Base-by-base conservation (phyloP, 64 coral and sea anemone genomes). In the Porites australiensis region DNA sequence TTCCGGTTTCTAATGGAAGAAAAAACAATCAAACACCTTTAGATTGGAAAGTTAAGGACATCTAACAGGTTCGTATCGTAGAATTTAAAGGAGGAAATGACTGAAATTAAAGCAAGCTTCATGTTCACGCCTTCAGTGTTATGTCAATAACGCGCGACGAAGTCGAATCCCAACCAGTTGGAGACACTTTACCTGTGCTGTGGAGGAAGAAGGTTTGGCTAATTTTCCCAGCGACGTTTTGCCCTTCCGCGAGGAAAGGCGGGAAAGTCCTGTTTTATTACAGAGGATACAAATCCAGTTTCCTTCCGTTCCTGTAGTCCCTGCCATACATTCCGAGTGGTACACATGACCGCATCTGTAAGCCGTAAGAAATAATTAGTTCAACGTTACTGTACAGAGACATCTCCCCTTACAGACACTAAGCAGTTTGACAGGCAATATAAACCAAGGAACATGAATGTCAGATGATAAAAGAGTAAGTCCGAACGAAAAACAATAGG, bases 251-350 rank as follows among this genome's bases (percentile, higher is more conserved):
- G 87, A 89, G 0, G 68, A 51, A 45, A 77, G 79, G 49, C 88
- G 87, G 7, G 64, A 83, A 61, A 91, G 77, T 47, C 81, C 81
- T 62, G 78, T 82, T 91, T 91, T 91, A 60, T 91, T 70, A 64
- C 89, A 91, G 4, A 91, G 79, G 3, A 83, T 22, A 64, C 89
- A 91, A 55, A 84, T 72, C 89, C 79, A 83, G 49, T 62, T 91
- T 48, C 81, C 79, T 58, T 70, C 70, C 13, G 79, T 70, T 66
- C 84, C 91, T 15, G 68, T 72, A 54, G 91, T 60, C 23, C 91
- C 91, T 68, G 78, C 59, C 84, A 93, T 64, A 48, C 91, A 93
- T 68, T 93, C 91, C 5, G 70, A 51, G 55, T 93, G 91, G 23
- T 87, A 93, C 13, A 81, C 60, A 55, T 93, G 91, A 50, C 62